These are phyloP conservation scores for Chelmon rostratus DNA, from an alignment of 2,797 vertebrate genomes.

Conservation along the genomic window DNA sequence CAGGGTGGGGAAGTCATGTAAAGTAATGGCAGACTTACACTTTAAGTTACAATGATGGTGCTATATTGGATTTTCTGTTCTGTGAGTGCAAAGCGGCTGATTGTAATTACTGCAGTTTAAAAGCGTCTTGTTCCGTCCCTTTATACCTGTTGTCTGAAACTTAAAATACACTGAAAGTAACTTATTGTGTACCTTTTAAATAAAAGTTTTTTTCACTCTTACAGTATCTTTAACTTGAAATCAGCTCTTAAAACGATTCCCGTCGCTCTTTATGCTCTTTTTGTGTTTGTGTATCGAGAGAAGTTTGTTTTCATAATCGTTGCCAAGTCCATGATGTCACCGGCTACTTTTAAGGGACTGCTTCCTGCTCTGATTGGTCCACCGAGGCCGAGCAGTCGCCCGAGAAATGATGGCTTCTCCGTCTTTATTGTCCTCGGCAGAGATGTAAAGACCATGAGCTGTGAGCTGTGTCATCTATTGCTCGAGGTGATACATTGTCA, in stretches of 20 bases:
- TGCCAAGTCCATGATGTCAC: conserved; percentile 69
- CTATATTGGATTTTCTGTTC: conserved; percentile 5
- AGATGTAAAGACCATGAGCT: conserved; percentile 51
- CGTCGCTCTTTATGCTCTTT: conserved; percentile 23
- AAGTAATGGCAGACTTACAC: neutral
- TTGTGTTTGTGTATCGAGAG: conserved; percentile 35
- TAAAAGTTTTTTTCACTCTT: conserved; percentile 49
- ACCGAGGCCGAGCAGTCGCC: conserved; percentile 34
- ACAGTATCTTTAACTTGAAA: conserved; percentile 6
- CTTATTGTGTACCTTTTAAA: conserved; percentile 46
- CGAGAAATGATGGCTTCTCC: conserved; percentile 49
- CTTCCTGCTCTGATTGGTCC: conserved; percentile 50
- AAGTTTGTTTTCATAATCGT: conserved; percentile 56
- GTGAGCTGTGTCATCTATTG: conserved; percentile 51
- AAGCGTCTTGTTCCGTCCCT: neutral
- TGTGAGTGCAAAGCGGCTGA: conserved; percentile 1
- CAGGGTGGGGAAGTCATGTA: too few relatives aligned
- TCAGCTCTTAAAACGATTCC: conserved; percentile 1
- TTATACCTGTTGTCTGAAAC: conserved; percentile 15
- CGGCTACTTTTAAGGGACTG: conserved; percentile 24
- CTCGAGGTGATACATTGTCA: conserved; percentile 33
- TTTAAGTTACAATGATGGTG: conserved; percentile 13
- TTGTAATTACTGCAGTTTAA: conserved; percentile 17
- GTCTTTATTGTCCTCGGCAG: conserved; percentile 65
- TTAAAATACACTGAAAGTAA: conserved; percentile 35